phyloP scores from a whole-genome alignment of 2,113 vertebrate species.

The Brachionichthys hirsutus region DNA sequence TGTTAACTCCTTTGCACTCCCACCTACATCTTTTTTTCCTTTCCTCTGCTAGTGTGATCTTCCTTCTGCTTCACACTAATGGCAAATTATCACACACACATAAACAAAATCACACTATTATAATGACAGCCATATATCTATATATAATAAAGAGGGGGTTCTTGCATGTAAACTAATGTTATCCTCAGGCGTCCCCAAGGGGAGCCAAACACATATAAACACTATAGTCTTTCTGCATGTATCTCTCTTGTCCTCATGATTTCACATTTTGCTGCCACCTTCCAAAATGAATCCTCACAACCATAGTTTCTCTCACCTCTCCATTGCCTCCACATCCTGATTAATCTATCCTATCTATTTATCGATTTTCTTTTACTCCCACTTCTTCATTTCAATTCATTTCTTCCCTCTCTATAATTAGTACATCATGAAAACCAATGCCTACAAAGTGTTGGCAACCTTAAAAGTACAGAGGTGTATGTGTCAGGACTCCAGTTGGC shows the following conservation, averaged over 20 bases:
- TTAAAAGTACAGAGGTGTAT: too few species aligned
- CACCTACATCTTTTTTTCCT: too few species aligned
- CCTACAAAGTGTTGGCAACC: constrained; percentile 28
- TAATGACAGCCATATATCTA: too few species aligned
- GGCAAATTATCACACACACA: not conserved
- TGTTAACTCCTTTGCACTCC: too few species aligned
- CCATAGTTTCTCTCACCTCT: not conserved
- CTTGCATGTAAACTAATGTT: not conserved
- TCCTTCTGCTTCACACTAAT: not conserved
- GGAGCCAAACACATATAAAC: not conserved
- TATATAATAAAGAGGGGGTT: not conserved
- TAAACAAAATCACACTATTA: too few species aligned
- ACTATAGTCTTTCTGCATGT: not conserved
- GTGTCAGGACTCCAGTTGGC: constrained; percentile 53
- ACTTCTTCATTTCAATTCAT: not conserved
- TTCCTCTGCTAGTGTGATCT: not conserved
- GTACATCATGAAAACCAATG: constrained; percentile 40
- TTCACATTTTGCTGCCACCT: constrained; percentile 23
- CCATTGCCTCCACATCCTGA: not conserved
- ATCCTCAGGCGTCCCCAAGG: constrained; percentile 12
- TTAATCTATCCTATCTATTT: not conserved
- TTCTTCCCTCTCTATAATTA: constrained; percentile 21
- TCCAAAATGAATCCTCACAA: constrained; percentile 13
- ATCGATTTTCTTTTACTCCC: not conserved
- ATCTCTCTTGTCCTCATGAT: constrained; percentile 1